Base-by-base conservation (phyloP, 2,113 vertebrate species). In the Grus americana region DNA sequence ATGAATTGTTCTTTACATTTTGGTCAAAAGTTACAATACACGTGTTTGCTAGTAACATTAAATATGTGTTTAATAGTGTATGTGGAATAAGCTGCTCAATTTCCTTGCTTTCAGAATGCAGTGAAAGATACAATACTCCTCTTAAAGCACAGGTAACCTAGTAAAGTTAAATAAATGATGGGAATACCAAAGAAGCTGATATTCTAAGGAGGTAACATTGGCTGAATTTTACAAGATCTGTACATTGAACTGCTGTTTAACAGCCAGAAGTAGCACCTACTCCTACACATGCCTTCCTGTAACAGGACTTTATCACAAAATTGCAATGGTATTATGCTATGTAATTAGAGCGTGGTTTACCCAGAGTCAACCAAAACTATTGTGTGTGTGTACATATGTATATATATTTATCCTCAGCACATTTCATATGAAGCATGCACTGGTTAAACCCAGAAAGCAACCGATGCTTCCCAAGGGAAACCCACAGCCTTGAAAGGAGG, bases 361-460 rank as follows among this genome's bases (percentile, higher is more conserved):
- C n/a, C 67, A 59, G 21, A 80, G 50, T 47, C n/a, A 71, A 16
- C 15, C 80, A 47, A 61, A 83, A 86, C 47, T 55, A 32, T 5
- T 30, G 50, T 11, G 52, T 14, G 15, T 44, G 44, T 44, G 15
- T 42, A 42, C 40, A 5, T 42, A 38, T 44, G 42, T 44, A 16
- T 44, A 50, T 21, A 36, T 72, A 79, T 38, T 50, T 32, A 73
- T 58, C 34, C 68, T 67, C 50, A 57, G 71, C 72, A 5, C 42
- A 34, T 58, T 78, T 89, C 36, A 5, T 1, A 38, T 2, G 20
- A 42, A 93, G 34, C 27, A 52, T 0, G 0, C 18, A 17, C 14
- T 36, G 38, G 32, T n/a, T 24, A 72, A 79, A 10, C 59, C 52
- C 50, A 58, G 42, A 46, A 63, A 47, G 42, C 1, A 0, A 27